These are phyloP conservation scores for Aphaenogaster ashmeadi DNA, from an alignment of 1,140 invertebrate species.

Conservation along the genomic window DNA sequence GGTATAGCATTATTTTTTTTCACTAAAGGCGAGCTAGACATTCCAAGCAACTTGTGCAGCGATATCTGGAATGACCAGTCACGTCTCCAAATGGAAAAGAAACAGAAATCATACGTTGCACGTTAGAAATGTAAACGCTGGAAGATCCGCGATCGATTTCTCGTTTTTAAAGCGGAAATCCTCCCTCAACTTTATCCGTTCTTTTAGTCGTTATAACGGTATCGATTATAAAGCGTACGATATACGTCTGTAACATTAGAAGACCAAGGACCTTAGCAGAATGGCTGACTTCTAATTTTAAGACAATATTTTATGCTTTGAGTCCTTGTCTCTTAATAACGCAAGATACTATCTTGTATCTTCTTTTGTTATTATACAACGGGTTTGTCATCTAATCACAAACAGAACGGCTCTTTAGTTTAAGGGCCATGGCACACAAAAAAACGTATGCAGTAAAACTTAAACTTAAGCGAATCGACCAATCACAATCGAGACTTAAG, in stretches of 20 bases:
- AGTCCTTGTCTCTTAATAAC: no score
- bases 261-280: no score
- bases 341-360: no score
- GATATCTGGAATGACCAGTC: slow-evolving; percentile 26
- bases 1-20: neutral
- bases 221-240: neutral
- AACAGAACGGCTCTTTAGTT: no score
- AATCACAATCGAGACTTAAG: no score
- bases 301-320: no score
- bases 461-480: no score
- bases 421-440: no score
- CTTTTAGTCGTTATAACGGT: neutral
- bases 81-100: neutral
- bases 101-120: neutral
- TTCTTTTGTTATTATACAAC: no score
- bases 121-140: slow-evolving; percentile 5
- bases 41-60: neutral
- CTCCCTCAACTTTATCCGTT: neutral
- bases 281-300: no score
- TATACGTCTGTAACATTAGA: neutral
- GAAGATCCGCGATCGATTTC: neutral
- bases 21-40: neutral
- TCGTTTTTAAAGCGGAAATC: neutral
- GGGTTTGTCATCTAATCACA: no score
- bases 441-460: no score